A percentile compares a stretch with the other conserved stretches of the same genome.
Conservation (phyloP, 2,888 invertebrate genomes). For the Digitonthophagus gazella region DNA sequence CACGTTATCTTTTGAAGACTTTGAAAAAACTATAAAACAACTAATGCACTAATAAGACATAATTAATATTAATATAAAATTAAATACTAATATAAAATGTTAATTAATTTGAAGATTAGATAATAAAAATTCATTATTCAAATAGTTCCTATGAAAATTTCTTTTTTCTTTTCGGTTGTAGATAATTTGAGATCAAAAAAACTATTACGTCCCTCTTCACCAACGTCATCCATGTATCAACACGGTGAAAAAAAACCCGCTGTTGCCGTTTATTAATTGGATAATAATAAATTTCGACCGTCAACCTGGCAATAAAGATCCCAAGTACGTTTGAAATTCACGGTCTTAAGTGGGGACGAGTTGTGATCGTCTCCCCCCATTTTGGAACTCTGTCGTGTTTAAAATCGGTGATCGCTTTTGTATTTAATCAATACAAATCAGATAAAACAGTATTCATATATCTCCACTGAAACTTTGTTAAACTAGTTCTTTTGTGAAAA, state of each 20-base stretch:
- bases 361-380: background rate
- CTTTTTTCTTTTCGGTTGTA: too few relatives aligned
- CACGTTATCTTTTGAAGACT: constrained; percentile 6
- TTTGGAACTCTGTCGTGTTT: background rate
- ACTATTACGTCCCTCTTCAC: background rate
- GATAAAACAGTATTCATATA: background rate
- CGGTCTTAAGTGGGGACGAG: background rate
- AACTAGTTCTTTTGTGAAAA: too few relatives aligned
- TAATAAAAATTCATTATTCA: too few relatives aligned
- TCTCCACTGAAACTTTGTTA: background rate
- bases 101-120: too few relatives aligned
- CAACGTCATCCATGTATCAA: background rate
- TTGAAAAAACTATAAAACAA: constrained; percentile 3
- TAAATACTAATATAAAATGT: too few relatives aligned
- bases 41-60: background rate
- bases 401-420: background rate
- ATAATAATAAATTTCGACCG: background rate
- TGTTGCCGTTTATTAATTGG: background rate
- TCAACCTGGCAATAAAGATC: background rate
- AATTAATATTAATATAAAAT: too few relatives aligned
- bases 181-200: too few relatives aligned
- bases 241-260: background rate
- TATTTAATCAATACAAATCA: background rate
- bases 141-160: too few relatives aligned
- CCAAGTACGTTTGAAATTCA: background rate